Percentiles rank a stretch among this genome's conserved stretches.
These are phyloP conservation scores for Pogona vitticeps DNA, from an alignment of 2,113 vertebrate genomes.

Conservation along the genomic window DNA sequence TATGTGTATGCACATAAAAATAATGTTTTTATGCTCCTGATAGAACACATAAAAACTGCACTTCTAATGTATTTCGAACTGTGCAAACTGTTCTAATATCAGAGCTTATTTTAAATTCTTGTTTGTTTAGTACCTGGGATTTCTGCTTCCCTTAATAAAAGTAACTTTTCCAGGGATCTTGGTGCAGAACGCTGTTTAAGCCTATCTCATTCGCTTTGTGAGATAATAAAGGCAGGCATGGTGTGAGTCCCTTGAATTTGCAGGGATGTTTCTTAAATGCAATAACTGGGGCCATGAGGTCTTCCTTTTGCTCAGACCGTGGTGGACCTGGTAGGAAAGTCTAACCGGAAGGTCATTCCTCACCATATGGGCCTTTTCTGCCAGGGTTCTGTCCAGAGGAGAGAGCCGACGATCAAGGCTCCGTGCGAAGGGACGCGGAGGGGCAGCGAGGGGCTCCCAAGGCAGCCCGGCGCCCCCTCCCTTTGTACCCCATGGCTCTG, in stretches of 20 bases:
- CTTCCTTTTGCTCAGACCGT: not conserved
- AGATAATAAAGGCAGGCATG: too few species aligned
- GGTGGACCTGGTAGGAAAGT: not conserved
- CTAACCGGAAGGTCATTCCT: not conserved
- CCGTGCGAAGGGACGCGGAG: slow-evolving; percentile 19
- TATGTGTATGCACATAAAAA: too few species aligned
- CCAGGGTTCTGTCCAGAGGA: slow-evolving; percentile 50
- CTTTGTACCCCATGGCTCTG: slow-evolving; percentile 68
- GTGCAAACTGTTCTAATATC: too few species aligned
- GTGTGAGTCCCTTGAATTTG: not conserved
- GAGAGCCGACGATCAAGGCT: slow-evolving; percentile 24
- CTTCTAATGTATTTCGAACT: too few species aligned
- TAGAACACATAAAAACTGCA: too few species aligned
- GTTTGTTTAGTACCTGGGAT: too few species aligned
- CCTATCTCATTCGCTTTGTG: not conserved
- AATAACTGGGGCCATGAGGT: too few species aligned
- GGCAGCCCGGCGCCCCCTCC: slow-evolving; percentile 29
- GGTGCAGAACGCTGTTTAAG: not conserved
- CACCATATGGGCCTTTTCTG: slow-evolving; percentile 14
- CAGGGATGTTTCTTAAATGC: too few species aligned
- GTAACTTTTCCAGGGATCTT: too few species aligned
- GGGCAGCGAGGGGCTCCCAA: slow-evolving; percentile 23
- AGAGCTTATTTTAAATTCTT: too few species aligned
- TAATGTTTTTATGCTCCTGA: too few species aligned
- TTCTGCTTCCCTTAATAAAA: too few species aligned